Evolutionary conservation across 2,888 invertebrate species (phyloP).

Genomic region (Hylaea fasciaria): DNA sequence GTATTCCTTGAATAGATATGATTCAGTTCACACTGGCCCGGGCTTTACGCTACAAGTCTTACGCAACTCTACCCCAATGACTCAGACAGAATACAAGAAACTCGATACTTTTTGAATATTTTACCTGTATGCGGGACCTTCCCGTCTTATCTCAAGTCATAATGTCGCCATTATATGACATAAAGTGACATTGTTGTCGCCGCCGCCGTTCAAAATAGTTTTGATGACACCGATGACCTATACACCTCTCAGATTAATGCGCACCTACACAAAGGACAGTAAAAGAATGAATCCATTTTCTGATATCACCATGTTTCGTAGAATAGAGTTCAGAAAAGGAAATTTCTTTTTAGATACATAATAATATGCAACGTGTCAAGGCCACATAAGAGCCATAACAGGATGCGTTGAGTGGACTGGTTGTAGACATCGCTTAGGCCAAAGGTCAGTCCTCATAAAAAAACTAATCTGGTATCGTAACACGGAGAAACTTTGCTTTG

Average conservation of each 20-base stretch:
- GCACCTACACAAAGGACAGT: slow-evolving; percentile 21
- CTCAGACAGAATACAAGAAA: slow-evolving; percentile 52
- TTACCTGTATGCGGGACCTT: slow-evolving; percentile 44
- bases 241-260: slow-evolving; percentile 33
- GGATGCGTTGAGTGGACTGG: slow-evolving; percentile 24
- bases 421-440: slow-evolving; percentile 25
- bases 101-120: slow-evolving; percentile 48
- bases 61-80: slow-evolving; percentile 44
- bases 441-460: slow-evolving; percentile 32
- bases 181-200: slow-evolving; percentile 43
- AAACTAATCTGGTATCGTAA: slow-evolving; percentile 8
- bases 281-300: not conserved
- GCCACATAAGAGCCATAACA: slow-evolving; percentile 26
- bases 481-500: slow-evolving; percentile 10
- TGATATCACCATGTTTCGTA: slow-evolving; percentile 6
- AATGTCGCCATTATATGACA: slow-evolving; percentile 44
- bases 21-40: not conserved
- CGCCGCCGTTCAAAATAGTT: slow-evolving; percentile 35
- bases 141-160: slow-evolving; percentile 44
- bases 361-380: slow-evolving; percentile 31
- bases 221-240: slow-evolving; percentile 45
- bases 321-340: slow-evolving; percentile 11
- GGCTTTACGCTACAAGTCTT: slow-evolving; percentile 9
- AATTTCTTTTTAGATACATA: slow-evolving; percentile 9
- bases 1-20: no score